Evolutionary conservation across 2,113 vertebrate genomes (phyloP), one percentile per base, ranked within the genome.

Genomic region (Parus major): DNA sequence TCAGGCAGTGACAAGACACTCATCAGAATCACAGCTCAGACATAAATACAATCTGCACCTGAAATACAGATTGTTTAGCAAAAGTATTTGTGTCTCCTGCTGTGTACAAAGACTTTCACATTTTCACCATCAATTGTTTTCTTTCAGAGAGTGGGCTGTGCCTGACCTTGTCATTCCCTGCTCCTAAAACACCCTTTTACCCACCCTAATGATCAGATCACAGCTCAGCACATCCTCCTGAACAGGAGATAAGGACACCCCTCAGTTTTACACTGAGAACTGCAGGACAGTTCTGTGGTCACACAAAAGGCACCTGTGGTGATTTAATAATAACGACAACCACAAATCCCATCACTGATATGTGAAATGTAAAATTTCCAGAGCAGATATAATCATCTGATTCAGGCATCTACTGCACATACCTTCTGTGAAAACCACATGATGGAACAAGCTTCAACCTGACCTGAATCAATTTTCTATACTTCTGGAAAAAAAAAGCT

Each of bases 211-310:
- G 27, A 73, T 27, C 28, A 63, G 18, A 12, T 27, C 56, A 75
- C 39, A 56, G n/a, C 16, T 63, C 44, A 46, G 22, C 68, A 60
- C 41, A 31, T 13, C 36, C 23, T 44, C 46, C 47, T 49, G 23
- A 50, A 33, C 18, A 57, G 16, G 41, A 47, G 33, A 6, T 47
- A 46, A 35, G 53, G 39, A 28, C 21, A 17, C 1, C 7, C 13
- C 6, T 23, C 4, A 7, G 0, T 36, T 66, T 44, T 16, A 69
- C 21, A 60, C 1, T 2, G 8, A 6, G 42, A 76, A 14, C 3
- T 52, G 2, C 2, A 24, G n/a, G 39, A 6, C 33, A 25, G 31
- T 59, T 71, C 47, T 85, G 33, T 7, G 29, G 39, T 71, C 55
- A 53, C 29, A 60, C 12, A 61, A 53, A 66, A 69, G 19, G 7